These are phyloP conservation scores for Corythornis madagascariensis DNA, from an alignment of 2,113 vertebrate genomes.

Conservation along the genomic window DNA sequence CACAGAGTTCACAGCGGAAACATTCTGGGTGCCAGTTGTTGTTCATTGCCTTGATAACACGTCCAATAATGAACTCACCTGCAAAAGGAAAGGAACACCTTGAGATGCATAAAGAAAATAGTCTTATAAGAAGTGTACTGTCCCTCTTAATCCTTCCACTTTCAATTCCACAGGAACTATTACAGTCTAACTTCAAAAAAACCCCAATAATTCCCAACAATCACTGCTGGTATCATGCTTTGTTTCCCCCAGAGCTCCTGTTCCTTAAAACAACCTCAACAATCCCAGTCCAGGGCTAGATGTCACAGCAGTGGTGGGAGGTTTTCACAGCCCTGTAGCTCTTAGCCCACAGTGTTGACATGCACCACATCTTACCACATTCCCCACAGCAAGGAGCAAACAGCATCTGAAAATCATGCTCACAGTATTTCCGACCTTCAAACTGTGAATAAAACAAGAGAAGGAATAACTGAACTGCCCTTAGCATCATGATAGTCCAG, in stretches of 20 bases:
- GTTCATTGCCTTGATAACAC: slow-evolving; percentile 85
- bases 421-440: slow-evolving; percentile 82
- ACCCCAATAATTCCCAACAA: background rate
- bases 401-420: slow-evolving; percentile 84
- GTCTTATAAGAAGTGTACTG: background rate
- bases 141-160: background rate
- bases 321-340: background rate
- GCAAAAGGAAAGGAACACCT: background rate
- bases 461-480: background rate
- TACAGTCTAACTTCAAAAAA: background rate
- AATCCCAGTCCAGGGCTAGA: background rate
- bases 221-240: background rate
- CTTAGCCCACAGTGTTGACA: background rate
- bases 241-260: background rate
- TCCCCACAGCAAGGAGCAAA: slow-evolving; percentile 81
- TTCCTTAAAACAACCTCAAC: background rate
- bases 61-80: slow-evolving; percentile 82
- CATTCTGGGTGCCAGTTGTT: slow-evolving; percentile 82
- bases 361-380: slow-evolving; percentile 72
- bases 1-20: slow-evolving; percentile 80
- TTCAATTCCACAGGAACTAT: background rate
- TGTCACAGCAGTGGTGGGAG: background rate
- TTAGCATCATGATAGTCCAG: background rate
- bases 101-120: background rate
- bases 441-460: slow-evolving; percentile 67